These are phyloP conservation scores for Notarius lentiginosus DNA, from an alignment of 2,113 vertebrate genomes.

Conservation along the genomic window DNA sequence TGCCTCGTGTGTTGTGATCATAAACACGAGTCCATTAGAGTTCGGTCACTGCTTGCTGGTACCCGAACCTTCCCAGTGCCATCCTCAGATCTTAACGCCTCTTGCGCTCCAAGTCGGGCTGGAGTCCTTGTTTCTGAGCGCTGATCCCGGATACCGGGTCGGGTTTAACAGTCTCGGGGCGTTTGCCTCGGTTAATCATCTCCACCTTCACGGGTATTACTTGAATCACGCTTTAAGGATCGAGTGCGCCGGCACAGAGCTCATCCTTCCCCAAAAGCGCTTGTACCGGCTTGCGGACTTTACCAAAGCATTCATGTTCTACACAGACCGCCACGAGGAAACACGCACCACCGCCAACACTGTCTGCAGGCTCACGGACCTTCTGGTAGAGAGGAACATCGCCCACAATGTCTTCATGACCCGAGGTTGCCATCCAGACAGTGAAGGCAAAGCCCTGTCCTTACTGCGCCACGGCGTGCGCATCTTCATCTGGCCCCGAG, in stretches of 20 bases:
- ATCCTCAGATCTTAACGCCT: slow-evolving; percentile 78
- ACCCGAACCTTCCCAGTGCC: slow-evolving; percentile 71
- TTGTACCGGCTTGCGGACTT: slow-evolving; percentile 68
- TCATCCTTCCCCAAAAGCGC: slow-evolving; percentile 64
- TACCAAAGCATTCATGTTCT: slow-evolving; percentile 84
- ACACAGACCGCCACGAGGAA: slow-evolving; percentile 55
- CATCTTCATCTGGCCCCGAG: slow-evolving; percentile 81
- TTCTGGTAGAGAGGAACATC: slow-evolving; percentile 70
- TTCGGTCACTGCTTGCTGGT: slow-evolving; percentile 87
- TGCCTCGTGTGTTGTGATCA: slow-evolving; percentile 61
- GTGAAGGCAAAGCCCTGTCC: not conserved
- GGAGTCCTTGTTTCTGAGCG: slow-evolving; percentile 82
- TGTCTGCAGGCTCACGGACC: slow-evolving; percentile 75
- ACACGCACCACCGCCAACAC: slow-evolving; percentile 61
- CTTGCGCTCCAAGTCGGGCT: slow-evolving; percentile 68
- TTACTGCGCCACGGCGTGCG: slow-evolving; percentile 72
- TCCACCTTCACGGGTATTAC: slow-evolving; percentile 89
- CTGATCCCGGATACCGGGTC: slow-evolving; percentile 79
- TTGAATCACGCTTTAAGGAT: slow-evolving; percentile 73
- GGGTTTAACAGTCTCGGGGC: slow-evolving; percentile 93
- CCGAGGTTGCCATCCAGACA: slow-evolving; percentile 73
- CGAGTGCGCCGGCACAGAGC: slow-evolving; percentile 69
- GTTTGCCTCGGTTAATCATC: slow-evolving; percentile 89
- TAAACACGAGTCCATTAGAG: slow-evolving; percentile 88
- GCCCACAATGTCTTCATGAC: slow-evolving; percentile 87